These are phyloP conservation scores for Chamaetylas fuelleborni DNA, from an alignment of 2,113 vertebrate species.

Conservation along the genomic window DNA sequence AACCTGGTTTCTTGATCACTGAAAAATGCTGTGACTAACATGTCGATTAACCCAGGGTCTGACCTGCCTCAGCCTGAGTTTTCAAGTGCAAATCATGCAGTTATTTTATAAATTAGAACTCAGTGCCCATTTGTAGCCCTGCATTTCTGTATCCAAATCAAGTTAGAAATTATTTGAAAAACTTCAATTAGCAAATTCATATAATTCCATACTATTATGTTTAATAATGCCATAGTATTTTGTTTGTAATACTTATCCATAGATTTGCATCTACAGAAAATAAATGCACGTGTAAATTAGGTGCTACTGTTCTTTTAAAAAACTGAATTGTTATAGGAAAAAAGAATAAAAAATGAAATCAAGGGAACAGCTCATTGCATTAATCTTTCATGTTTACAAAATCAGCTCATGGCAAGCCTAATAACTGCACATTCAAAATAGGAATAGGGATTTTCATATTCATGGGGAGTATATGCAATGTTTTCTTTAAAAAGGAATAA, in stretches of 20 bases:
- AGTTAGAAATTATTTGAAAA: background rate
- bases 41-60: background rate
- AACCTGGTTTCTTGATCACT: slow-evolving; percentile 41
- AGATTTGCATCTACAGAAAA: background rate
- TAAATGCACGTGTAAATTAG: fast-evolving
- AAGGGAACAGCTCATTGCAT: background rate
- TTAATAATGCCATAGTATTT: background rate
- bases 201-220: background rate
- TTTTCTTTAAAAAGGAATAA: background rate
- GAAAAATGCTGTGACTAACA: background rate
- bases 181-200: background rate
- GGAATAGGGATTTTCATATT: background rate
- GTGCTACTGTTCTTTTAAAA: background rate
- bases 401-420: background rate
- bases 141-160: background rate
- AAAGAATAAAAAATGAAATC: background rate
- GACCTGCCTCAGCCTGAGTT: background rate
- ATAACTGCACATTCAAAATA: background rate
- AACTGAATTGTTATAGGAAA: background rate
- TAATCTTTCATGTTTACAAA: background rate
- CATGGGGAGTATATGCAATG: background rate
- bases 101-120: background rate
- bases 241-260: background rate
- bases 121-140: background rate
- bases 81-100: background rate